These are phyloP conservation scores for Harpegnathos saltator DNA, from an alignment of 1,140 invertebrate species.

Conservation along the genomic window DNA sequence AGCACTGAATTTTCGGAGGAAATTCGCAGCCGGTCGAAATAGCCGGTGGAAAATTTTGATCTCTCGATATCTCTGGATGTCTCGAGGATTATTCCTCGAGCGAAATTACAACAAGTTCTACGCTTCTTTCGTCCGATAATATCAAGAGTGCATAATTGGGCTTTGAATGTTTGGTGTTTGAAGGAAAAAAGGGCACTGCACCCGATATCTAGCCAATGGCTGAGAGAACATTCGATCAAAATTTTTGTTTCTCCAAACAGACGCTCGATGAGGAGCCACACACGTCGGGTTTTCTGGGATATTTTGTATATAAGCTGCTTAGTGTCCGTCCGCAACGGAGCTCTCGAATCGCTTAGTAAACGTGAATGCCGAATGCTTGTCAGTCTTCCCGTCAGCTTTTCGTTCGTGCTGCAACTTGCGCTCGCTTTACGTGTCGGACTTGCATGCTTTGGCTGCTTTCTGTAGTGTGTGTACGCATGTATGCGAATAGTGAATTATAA, in stretches of 20 bases:
- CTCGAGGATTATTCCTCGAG: neutral
- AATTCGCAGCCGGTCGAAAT: neutral
- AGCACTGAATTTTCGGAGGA: neutral
- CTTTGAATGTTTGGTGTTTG: slow-evolving; percentile 5
- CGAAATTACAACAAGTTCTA: slow-evolving; percentile 15
- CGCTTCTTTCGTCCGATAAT: slow-evolving; percentile 15
- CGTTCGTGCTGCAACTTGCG: slow-evolving; percentile 45
- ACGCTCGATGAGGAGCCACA: no score
- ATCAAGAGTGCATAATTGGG: slow-evolving; percentile 12
- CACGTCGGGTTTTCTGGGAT: slow-evolving; percentile 33
- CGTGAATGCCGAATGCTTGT: slow-evolving; percentile 39
- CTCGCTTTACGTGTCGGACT: slow-evolving; percentile 41
- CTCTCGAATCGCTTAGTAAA: slow-evolving; percentile 14
- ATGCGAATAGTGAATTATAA: slow-evolving; percentile 21
- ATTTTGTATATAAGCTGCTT: slow-evolving; percentile 54
- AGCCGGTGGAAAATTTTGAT: neutral
- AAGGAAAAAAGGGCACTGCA: neutral
- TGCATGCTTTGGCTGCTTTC: slow-evolving; percentile 31
- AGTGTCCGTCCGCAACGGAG: slow-evolving; percentile 24
- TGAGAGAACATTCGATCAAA: slow-evolving; percentile 3
- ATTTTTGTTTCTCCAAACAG: neutral
- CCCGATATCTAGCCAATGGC: neutral
- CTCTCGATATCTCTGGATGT: slow-evolving; percentile 1
- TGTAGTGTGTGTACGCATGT: slow-evolving; percentile 7
- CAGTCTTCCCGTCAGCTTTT: slow-evolving; percentile 47